Percentiles rank a stretch among this genome's conserved stretches.
Evolutionary conservation across 2,113 vertebrate genomes (phyloP).

Genomic region (Cyanistes caeruleus): DNA sequence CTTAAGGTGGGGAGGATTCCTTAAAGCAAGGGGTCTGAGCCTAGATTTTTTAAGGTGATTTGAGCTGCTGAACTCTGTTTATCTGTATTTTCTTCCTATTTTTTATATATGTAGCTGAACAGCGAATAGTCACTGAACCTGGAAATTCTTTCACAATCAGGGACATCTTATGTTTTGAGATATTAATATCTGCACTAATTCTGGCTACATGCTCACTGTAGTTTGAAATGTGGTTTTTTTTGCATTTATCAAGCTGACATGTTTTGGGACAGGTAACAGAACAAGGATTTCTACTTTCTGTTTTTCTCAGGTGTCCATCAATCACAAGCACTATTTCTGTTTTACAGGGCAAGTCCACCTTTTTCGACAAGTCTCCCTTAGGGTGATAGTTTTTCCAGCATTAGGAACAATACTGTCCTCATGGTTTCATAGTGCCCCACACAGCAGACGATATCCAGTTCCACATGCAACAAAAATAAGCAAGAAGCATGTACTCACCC

Average conservation of each 20-base stretch:
- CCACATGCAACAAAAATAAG: not conserved
- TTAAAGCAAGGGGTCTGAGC: not conserved
- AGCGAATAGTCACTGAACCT: not conserved
- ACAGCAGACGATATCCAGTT: not conserved
- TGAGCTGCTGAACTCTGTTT: not conserved
- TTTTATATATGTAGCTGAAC: not conserved
- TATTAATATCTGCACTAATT: not conserved
- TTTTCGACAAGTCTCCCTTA: not conserved
- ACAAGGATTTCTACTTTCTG: not conserved
- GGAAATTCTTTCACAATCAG: not conserved
- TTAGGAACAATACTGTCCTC: not conserved
- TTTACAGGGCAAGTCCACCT: not conserved
- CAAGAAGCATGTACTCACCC: constrained; percentile 81
- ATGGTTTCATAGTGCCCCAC: not conserved
- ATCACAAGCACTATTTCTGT: not conserved
- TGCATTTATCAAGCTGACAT: not conserved
- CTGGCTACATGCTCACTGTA: not conserved
- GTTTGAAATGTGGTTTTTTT: not conserved
- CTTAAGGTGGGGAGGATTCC: not conserved
- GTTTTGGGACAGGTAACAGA: not conserved
- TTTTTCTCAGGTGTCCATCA: not conserved
- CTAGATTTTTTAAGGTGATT: not conserved
- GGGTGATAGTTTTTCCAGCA: not conserved
- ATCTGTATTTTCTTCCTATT: not conserved
- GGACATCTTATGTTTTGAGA: not conserved